Conservation (phyloP, 1,140 invertebrate genomes). For the Papilio dardanus region DNA sequence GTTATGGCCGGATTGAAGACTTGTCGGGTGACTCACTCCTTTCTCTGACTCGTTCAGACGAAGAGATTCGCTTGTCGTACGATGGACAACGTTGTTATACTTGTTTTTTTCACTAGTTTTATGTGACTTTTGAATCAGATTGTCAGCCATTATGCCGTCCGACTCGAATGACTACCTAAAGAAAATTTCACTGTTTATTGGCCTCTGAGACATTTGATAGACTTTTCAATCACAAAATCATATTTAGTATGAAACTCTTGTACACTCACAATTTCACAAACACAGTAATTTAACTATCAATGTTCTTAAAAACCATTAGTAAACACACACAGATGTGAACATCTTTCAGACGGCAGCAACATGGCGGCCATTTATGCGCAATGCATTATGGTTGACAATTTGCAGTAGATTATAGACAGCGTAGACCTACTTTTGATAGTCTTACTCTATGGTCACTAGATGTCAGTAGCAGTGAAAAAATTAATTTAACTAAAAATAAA, state of each 20-base stretch:
- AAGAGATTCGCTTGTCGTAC: constrained; percentile 90
- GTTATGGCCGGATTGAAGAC: constrained; percentile 81
- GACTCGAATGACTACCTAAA: constrained; percentile 83
- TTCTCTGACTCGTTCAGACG: constrained; percentile 85
- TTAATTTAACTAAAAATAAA: neutral
- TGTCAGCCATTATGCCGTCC: constrained; percentile 83
- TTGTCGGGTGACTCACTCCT: constrained; percentile 81
- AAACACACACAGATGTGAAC: constrained; percentile 83
- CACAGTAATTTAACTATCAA: constrained; percentile 80
- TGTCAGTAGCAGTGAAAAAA: constrained; percentile 49
- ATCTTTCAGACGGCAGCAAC: constrained; percentile 83
- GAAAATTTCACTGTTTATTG: constrained; percentile 83
- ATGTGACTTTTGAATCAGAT: constrained; percentile 83
- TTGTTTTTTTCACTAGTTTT: constrained; percentile 83
- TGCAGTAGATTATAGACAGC: constrained; percentile 76
- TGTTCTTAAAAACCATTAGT: constrained; percentile 82
- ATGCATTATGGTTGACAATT: constrained; percentile 83
- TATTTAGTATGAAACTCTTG: constrained; percentile 78
- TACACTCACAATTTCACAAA: constrained; percentile 82
- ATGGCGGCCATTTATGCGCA: constrained; percentile 83
- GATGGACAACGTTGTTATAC: constrained; percentile 86
- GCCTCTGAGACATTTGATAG: constrained; percentile 81
- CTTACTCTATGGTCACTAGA: constrained; percentile 58
- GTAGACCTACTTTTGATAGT: constrained; percentile 54
- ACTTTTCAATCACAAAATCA: constrained; percentile 77